These are phyloP conservation scores for Tretioscincus oriximinensis DNA, from an alignment of 2,113 vertebrate genomes.

Conservation along the genomic window DNA sequence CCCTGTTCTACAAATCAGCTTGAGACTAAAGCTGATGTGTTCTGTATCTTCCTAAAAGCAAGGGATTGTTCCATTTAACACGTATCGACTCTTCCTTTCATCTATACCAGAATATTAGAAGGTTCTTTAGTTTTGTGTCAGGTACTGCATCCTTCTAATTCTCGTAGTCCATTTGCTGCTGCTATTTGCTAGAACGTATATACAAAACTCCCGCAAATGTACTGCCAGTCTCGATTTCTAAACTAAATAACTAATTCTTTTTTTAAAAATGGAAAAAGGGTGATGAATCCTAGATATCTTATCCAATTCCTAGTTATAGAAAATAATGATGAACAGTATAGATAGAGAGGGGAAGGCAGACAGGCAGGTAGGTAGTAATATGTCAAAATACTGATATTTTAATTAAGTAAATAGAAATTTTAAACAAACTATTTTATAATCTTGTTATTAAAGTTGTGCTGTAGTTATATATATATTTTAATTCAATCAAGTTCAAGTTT, in stretches of 20 bases:
- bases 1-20: not conserved
- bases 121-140: not conserved
- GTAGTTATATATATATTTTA: not conserved
- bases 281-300: slow-evolving; percentile 55
- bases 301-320: slow-evolving; percentile 82
- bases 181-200: too few species aligned
- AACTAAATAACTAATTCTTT: not conserved
- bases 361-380: too few species aligned
- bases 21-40: not conserved
- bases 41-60: not conserved
- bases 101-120: not conserved
- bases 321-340: not conserved
- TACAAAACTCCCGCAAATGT: not conserved
- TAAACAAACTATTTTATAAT: not conserved
- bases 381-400: not conserved
- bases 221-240: not conserved
- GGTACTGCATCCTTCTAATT: not conserved
- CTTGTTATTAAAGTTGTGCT: not conserved
- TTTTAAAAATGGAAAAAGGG: not conserved
- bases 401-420: not conserved
- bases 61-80: not conserved
- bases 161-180: too few species aligned
- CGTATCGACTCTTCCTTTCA: not conserved
- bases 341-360: too few species aligned
- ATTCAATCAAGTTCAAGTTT: too few species aligned